A percentile compares a stretch with the other conserved stretches of the same genome.
Conservation (phyloP, 1,140 invertebrate genomes). For the Trachymyrmex septentrionalis region DNA sequence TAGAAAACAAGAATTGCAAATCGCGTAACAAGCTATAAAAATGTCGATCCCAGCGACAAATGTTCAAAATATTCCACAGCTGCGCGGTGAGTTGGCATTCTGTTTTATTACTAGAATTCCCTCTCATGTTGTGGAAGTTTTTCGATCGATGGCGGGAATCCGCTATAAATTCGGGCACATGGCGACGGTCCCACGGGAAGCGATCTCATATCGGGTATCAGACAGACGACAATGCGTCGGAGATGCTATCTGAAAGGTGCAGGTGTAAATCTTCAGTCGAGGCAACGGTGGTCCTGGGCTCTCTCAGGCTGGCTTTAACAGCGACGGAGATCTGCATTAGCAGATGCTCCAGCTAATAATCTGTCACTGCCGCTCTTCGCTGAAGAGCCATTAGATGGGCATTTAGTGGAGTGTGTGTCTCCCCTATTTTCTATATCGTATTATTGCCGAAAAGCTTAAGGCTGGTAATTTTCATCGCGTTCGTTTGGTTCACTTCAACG, state of each 20-base stretch:
- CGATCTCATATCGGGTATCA: conserved; percentile 59
- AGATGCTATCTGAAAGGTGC: conserved; percentile 70
- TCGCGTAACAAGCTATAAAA: neutral
- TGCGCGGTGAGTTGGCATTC: conserved; percentile 14
- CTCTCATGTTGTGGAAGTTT: conserved; percentile 12
- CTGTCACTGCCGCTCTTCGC: conserved; percentile 49
- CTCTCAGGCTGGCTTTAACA: conserved; percentile 30
- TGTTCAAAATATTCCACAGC: neutral
- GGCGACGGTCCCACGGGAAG: conserved; percentile 25
- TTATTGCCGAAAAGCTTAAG: conserved; percentile 11
- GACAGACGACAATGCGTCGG: conserved; percentile 65
- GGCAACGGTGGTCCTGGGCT: conserved; percentile 40
- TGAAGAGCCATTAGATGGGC: conserved; percentile 65
- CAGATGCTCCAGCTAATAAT: conserved; percentile 69
- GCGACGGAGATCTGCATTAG: conserved; percentile 66
- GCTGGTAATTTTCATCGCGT: neutral
- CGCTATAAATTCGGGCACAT: conserved; percentile 65
- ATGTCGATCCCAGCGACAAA: neutral
- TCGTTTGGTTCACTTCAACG: neutral
- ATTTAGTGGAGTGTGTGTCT: conserved; percentile 20
- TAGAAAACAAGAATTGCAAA: neutral
- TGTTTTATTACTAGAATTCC: conserved; percentile 9
- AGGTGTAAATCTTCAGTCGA: conserved; percentile 64
- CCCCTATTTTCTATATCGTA: conserved; percentile 41
- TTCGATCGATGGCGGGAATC: neutral